Evolutionary conservation across 2,888 invertebrate genomes (phyloP).

Genomic region (Cephus nigrinus): DNA sequence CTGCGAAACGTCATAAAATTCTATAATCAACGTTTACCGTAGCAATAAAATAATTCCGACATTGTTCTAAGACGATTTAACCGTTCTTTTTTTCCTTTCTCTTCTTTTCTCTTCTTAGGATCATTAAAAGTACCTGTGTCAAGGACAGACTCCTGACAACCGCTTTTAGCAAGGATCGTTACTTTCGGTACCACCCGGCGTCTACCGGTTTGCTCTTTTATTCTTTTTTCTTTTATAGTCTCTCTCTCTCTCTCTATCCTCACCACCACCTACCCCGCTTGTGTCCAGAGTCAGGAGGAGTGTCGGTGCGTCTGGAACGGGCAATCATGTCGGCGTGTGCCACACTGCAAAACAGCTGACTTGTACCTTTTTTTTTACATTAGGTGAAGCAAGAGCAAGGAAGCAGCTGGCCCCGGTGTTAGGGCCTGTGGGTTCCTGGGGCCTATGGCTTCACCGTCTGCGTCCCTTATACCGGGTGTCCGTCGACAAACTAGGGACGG

Average conservation of each 20-base stretch:
- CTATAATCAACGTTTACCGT: not conserved
- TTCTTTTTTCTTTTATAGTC: not conserved
- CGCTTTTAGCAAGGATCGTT: not conserved
- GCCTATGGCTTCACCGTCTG: slow-evolving; percentile 40
- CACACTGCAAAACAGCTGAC: slow-evolving; percentile 51
- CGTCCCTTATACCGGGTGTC: slow-evolving; percentile 48
- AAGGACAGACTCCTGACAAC: not conserved
- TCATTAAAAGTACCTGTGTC: not conserved
- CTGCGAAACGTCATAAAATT: not conserved
- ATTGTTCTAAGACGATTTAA: not conserved
- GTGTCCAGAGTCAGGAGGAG: not conserved
- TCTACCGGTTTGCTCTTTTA: not conserved
- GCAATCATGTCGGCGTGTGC: slow-evolving; percentile 34
- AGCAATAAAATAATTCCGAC: not conserved
- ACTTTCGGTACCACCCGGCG: not conserved
- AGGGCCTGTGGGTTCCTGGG: slow-evolving; percentile 13
- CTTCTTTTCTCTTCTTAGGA: not conserved
- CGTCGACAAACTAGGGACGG: not conserved
- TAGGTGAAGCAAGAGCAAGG: slow-evolving; percentile 38
- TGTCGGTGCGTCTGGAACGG: slow-evolving; percentile 11
- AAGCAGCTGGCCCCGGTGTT: slow-evolving; percentile 38
- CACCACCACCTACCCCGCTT: not conserved
- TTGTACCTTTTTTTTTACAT: slow-evolving; percentile 32
- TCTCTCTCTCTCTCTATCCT: not conserved
- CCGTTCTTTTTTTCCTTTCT: not conserved